Base-by-base conservation (phyloP, 1,140 invertebrate genomes). In the Calephelis virginiensis region DNA sequence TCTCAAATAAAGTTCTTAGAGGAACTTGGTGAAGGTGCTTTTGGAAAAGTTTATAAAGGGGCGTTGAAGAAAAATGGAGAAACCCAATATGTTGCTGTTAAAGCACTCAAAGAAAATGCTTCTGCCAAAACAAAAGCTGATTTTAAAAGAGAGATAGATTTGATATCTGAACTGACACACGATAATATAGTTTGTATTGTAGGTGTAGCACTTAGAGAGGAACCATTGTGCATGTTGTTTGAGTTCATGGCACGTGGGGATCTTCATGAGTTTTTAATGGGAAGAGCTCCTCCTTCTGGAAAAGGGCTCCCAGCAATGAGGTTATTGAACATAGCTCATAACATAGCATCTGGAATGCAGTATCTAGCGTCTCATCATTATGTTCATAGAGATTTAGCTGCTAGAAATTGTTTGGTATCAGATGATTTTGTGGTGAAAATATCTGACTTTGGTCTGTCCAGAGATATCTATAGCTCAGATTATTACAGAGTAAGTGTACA, bases 321-420 rank as follows among this genome's bases (percentile, higher is more conserved):
- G 59, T 72, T 92, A n/a, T 89, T 99, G 14, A 95, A 96, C 38
- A 96, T 98, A 70, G 95, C 97, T 59, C 93, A 96, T 63, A 98
- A 99, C 90, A 97, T 99, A 74, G 97, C 98, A 66, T 95, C 97
- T 92, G 96, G 97, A 61, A 99, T 99, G 98, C 98, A 99, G 80
- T 99, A 99, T 88, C 92, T 99, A 9, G 95, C 97, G 2, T 94
- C 94, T 63, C 97, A 99, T 92, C 97, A 99, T 90, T 99, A 99
- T 86, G 97, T 99, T 1, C 98, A 99, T 89, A 94, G 98, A 75
- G 98, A 99, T 91, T 92, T 99, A 48, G 98, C 98, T 7, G 97
- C 98, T 5, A 93, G 98, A 76, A 99, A 99, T 91, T 98, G 98
- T 85, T 92, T 99, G 45, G 97, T 99, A 1, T 98, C 97, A 6